Evolutionary conservation across 2,888 invertebrate species (phyloP).

Genomic region (Bedellia somnulentella): DNA sequence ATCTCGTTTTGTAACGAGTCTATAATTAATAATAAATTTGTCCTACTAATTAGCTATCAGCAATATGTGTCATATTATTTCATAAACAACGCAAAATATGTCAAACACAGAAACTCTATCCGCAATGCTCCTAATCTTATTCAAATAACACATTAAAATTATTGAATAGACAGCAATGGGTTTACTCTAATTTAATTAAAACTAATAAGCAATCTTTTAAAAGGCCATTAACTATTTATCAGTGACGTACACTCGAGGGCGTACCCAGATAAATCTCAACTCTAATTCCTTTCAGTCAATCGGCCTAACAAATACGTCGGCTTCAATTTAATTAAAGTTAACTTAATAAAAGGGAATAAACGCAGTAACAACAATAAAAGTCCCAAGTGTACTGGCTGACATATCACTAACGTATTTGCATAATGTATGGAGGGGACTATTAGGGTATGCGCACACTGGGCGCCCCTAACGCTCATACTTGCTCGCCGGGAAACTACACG

Average conservation of each 20-base stretch:
- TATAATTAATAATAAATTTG: no score
- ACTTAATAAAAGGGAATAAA: slow-evolving; percentile 57
- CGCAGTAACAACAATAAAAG: slow-evolving; percentile 54
- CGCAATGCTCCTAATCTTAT: no score
- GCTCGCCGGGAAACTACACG: slow-evolving; percentile 40
- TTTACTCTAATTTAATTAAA: no score
- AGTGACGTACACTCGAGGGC: slow-evolving; percentile 17
- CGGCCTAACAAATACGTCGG: slow-evolving; percentile 47
- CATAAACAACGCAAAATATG: no score
- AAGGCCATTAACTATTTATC: slow-evolving; percentile 3
- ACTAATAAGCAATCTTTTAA: slow-evolving; percentile 2
- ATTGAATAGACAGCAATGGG: no score
- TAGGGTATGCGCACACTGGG: slow-evolving; percentile 43
- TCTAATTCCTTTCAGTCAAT: slow-evolving; percentile 51
- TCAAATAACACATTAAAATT: no score
- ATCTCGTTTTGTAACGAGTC: no score
- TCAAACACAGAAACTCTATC: no score
- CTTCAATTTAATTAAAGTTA: slow-evolving; percentile 59
- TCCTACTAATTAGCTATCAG: no score
- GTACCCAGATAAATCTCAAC: slow-evolving; percentile 46
- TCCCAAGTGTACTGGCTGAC: slow-evolving; percentile 54
- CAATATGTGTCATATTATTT: no score
- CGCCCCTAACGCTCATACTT: slow-evolving; percentile 40
- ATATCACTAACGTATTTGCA: slow-evolving; percentile 59
- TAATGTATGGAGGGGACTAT: slow-evolving; percentile 60